Conservation (phyloP, 1,140 invertebrate species). For the Physella acuta region DNA sequence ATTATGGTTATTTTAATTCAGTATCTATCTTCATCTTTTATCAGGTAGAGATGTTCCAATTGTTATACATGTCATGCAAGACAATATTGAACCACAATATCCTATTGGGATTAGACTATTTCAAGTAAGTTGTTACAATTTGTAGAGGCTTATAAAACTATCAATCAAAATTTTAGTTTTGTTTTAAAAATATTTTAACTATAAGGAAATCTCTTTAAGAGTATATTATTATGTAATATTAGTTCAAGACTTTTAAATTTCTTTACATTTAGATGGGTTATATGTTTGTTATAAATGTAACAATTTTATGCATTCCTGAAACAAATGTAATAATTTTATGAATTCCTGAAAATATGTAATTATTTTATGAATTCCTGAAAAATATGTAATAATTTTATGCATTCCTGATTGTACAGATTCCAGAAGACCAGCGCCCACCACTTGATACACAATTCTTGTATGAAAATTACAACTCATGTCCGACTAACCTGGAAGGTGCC, state of each 20-base stretch:
- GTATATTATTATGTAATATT: background rate
- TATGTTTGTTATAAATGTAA: too few species aligned
- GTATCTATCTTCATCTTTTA: too few species aligned
- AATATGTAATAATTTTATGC: background rate
- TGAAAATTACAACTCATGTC: constrained; percentile 19
- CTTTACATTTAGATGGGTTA: too few species aligned
- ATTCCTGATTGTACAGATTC: background rate
- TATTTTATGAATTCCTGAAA: background rate
- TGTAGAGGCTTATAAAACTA: too few species aligned
- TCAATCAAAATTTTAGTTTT: too few species aligned
- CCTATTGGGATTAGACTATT: constrained; percentile 29
- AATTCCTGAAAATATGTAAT: background rate
- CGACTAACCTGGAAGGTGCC: background rate
- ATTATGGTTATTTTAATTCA: too few species aligned
- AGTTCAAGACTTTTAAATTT: too few species aligned
- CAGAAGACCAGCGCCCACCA: constrained; percentile 1
- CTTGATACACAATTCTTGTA: constrained; percentile 25
- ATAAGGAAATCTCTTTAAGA: background rate
- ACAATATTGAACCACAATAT: constrained; percentile 14
- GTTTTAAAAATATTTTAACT: background rate
- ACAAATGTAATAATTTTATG: too few species aligned
- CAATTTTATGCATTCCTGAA: too few species aligned
- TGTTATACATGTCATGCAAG: constrained; percentile 29
- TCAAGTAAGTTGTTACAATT: constrained; percentile 23
- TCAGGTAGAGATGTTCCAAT: constrained; percentile 11